These are phyloP conservation scores for Pachyuromys duprasi DNA, from an alignment of 2,797 vertebrate species.

Conservation along the genomic window DNA sequence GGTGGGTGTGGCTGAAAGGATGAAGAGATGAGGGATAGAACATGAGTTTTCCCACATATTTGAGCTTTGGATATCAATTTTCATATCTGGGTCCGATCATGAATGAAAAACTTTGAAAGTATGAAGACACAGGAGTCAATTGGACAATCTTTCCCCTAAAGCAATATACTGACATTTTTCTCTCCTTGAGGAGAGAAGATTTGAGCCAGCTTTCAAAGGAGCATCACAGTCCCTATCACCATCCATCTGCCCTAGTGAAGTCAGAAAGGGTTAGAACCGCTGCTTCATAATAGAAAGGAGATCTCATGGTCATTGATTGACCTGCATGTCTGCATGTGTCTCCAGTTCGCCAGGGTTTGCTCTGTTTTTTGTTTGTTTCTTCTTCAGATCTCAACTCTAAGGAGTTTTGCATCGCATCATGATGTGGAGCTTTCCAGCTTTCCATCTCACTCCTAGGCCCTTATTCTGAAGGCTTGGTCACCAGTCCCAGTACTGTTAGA, in stretches of 20 bases:
- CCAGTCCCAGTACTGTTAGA: background rate
- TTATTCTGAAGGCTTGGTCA: background rate
- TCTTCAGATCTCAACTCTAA: background rate
- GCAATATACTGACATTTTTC: background rate
- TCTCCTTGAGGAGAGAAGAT: background rate
- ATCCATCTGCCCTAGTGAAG: background rate
- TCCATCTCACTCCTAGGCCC: too few relatives aligned
- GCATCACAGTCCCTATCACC: fast-evolving
- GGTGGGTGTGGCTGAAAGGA: background rate
- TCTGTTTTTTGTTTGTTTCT: background rate
- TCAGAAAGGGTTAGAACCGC: background rate
- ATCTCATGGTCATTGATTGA: background rate
- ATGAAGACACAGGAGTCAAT: fast-evolving
- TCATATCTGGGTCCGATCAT: background rate
- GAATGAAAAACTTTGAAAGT: background rate
- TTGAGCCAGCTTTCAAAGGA: background rate
- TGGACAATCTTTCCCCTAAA: background rate
- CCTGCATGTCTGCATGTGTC: background rate
- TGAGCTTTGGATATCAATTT: background rate
- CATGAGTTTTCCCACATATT: background rate
- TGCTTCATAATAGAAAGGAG: background rate
- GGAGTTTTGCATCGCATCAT: fast-evolving
- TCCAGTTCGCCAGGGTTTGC: background rate
- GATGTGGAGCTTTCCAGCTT: background rate
- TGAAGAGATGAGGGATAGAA: background rate